These are phyloP conservation scores for Frankliniella intonsa DNA, from an alignment of 2,888 invertebrate species.

Conservation along the genomic window DNA sequence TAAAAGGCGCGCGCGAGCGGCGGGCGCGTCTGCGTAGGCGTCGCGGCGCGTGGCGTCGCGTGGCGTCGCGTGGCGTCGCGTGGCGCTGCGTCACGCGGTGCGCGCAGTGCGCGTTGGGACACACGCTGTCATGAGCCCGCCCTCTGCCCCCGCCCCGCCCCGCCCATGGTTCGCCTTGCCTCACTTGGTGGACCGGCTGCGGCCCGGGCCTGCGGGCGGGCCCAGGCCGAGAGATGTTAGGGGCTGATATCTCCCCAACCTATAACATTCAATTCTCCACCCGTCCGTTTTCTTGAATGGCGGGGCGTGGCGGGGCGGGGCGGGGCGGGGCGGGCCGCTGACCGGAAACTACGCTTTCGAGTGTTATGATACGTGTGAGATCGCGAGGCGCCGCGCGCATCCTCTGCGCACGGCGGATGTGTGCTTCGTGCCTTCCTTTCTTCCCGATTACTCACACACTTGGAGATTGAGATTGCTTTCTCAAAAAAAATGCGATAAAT, in stretches of 20 bases:
- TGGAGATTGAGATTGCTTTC: no score
- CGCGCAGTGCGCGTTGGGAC: not conserved
- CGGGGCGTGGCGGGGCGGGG: not conserved
- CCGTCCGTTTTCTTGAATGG: conserved; percentile 7
- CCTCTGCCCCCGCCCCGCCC: not conserved
- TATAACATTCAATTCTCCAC: conserved; percentile 23
- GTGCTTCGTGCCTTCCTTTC: conserved; percentile 1
- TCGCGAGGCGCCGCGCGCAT: not conserved
- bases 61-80: not conserved
- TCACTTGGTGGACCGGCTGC: not conserved
- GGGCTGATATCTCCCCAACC: conserved; percentile 8
- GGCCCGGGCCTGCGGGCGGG: not conserved
- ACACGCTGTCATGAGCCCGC: not conserved
- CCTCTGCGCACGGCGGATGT: not conserved
- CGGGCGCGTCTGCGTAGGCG: not conserved
- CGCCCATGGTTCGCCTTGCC: not conserved
- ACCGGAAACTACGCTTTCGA: conserved; percentile 25
- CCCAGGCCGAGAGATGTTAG: not conserved
- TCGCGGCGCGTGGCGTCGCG: not conserved
- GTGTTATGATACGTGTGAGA: conserved; percentile 21
- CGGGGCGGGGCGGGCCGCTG: not conserved
- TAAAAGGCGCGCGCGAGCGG: no score
- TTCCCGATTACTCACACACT: no score
- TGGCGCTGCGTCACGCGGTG: not conserved
- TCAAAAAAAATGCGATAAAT: no score